phyloP scores from a whole-genome alignment of 2,888 invertebrate genomes.

The Agrotis exclamationis region DNA sequence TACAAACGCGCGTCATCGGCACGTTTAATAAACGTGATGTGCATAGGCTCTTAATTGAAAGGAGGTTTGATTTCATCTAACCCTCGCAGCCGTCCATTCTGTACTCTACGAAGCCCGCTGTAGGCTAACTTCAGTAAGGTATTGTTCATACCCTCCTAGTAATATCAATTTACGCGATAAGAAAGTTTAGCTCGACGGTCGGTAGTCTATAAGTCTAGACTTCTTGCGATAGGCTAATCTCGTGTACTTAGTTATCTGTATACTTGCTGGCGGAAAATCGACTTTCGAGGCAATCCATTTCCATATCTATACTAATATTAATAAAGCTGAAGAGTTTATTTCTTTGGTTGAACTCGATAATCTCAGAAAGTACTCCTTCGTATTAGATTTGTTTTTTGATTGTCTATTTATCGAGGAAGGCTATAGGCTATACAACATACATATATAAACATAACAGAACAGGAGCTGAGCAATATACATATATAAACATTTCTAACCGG shows the following conservation, averaged over 20 bases:
- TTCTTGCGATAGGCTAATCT: conserved; percentile 15
- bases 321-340: too few species aligned
- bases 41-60: background rate
- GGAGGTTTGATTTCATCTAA: background rate
- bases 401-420: too few species aligned
- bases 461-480: background rate
- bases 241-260: background rate
- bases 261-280: background rate
- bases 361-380: too few species aligned
- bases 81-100: background rate
- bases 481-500: background rate
- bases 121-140: conserved; percentile 7
- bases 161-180: conserved; percentile 36
- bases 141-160: conserved; percentile 15
- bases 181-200: conserved; percentile 34
- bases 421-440: background rate
- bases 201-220: conserved; percentile 28
- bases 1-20: too few species aligned
- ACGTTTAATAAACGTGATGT: too few species aligned
- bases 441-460: background rate
- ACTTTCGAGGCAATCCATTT: background rate
- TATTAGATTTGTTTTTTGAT: too few species aligned
- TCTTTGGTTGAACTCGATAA: too few species aligned
- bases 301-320: too few species aligned
- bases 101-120: conserved; percentile 6